Evolutionary conservation across 2,888 invertebrate species (phyloP), one percentile per base, ranked within the genome.

Genomic region (Eupithecia vulgata): DNA sequence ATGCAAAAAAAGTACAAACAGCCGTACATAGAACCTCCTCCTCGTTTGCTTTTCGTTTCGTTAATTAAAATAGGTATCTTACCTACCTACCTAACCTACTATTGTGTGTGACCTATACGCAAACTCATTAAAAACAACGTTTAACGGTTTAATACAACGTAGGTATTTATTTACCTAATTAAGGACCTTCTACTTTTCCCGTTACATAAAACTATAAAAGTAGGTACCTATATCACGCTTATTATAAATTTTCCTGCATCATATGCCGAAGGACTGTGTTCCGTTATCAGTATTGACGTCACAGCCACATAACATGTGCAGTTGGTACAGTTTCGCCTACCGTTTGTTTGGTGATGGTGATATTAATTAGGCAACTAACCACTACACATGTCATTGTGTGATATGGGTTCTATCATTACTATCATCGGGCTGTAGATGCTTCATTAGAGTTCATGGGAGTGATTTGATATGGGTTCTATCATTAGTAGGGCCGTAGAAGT

Each of bases 271-370:
- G 67, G 68, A 35, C 52, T 57, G 48, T 70, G 67, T 64, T 73
- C 68, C 66, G 72, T 78, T 75, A 78, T 76, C 78, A 72, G 57
- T 40, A 75, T 78, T 78, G 76, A 76, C 78, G 78, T 78, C 76
- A 78, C 67, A 42, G 40, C 40, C 67, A 48, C 67, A 73, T 62
- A 70, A 67, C 67, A 70, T 42, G 48, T 21, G 21, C 62, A 35
- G 40, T 30, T 67, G 35, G 42, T 61, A 12, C 5, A 34, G 34
- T 34, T 34, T n/a, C 30, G 61, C 61, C 34, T 61, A 61, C 34
- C 57, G 25, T 25, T 61, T 61, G 61, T 61, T 61, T 61, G 25
- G 57, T 59, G 17, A 35, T 64, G 34, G 17, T 35, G 34, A 35
- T 64, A 21, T 64, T 61, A 57, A 57, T 57, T 57, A 57, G 25